Evolutionary conservation across 2,113 vertebrate genomes (phyloP), one percentile per base, ranked within the genome.

Genomic region (Setophaga petechia): DNA sequence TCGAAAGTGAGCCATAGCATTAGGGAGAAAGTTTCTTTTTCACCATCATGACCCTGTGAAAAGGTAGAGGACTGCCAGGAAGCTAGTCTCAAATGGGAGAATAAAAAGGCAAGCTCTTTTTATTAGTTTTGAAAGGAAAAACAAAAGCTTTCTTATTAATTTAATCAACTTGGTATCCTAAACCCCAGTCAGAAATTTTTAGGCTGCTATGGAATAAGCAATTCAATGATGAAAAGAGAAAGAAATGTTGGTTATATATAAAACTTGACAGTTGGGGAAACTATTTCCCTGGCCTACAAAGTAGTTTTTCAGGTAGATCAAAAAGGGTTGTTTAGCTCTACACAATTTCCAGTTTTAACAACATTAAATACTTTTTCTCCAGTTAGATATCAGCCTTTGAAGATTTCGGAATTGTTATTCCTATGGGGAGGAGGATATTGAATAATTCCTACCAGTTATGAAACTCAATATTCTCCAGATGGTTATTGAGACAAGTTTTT

Each of bases 391-490:
- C 81, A 72, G 87, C 84, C 94, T 97, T 96, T 97, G 95, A 97
- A 97, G 94, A 94, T 91, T 93, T 89, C 83, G 79, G 90, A 96
- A 90, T 89, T 95, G 90, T 95, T 97, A 96, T 94, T 96, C 94
- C 91, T 97, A 27, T 93, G 93, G 93, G 81, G 69, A 92, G 52
- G 58, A 95, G 95, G 93, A 95, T 97, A 97, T 97, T 96, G 93
- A 96, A 97, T 96, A 97, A 97, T 97, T 97, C 94, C 90, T 97
- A 96, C 95, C 82, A 95, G 86, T 97, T 97, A 96, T 97, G 96
- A 97, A 97, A 96, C 93, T 96, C 96, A 94, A 94, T 97, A 97
- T 95, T 96, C 96, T 97, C 96, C 96, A 97, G 96, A 96, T 97
- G 93, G 89, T 94, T 96, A 84, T 78, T 95, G 90, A 95, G 90